Evolutionary conservation across 2,113 vertebrate species (phyloP), one percentile per base, ranked within the genome.

Genomic region (Corythornis madagascariensis): DNA sequence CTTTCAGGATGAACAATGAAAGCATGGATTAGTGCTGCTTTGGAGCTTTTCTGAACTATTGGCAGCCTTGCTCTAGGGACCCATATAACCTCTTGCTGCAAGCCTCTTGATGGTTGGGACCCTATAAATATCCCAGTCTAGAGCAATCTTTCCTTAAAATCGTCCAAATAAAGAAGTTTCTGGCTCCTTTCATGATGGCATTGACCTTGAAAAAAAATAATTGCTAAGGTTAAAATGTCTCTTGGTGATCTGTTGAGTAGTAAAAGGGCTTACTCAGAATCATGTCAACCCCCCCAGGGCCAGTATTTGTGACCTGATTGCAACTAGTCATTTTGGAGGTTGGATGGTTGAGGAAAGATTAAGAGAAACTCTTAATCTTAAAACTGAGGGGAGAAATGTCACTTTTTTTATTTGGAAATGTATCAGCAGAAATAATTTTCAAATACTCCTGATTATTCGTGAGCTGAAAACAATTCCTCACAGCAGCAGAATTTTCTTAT

Each of bases 1-100:
- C 82, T 93, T 86, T 85, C 91, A 92, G 87, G 75, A 89, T 91
- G 91, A 93, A 85, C 71, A 74, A 47, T 64, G 75, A 91, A 91
- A 83, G 85, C 16, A 67, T 7, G 75, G 52, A 70, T 77, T 85
- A 75, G 13, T 56, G 55, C 67, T 67, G 35, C 47, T 87, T 87
- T 5, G 10, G 91, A 96, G 67, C 60, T 82, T 82, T 43, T 59
- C 90, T 0, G 0, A 79, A 59, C 31, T 79, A 94, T 13, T 60
- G 87, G 66, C 89, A 87, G 52, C 22, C 31, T 10, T 89, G 50
- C 84, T 83, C 78, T 70, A 56, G 84, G 93, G 91, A 87, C 59
- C 53, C 55, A 53, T 28, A 70, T 47, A 83, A 81, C 45, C 29
- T 55, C 55, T 82, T 19, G 6, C 63, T 65, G 38, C 59, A 87